phyloP scores from a whole-genome alignment of 2,113 vertebrate genomes.

The Corythornis vintsioides region DNA sequence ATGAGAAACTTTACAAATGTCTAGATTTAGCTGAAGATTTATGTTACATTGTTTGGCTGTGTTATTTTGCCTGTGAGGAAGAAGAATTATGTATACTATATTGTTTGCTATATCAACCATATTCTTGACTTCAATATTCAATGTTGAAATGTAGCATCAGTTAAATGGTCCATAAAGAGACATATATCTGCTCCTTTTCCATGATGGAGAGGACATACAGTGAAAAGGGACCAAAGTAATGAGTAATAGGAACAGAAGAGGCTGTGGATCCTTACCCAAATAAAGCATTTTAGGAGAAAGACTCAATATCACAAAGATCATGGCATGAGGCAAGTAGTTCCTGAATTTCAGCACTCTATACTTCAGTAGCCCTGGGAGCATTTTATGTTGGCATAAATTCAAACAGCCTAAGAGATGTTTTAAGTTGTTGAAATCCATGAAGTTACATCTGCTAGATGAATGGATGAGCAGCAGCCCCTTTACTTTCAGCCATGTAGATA shows the following conservation, averaged over 20 bases:
- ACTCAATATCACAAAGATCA: not conserved
- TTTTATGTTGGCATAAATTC: not conserved
- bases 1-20: not conserved
- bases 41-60: not conserved
- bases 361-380: not conserved
- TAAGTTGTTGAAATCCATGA: not conserved
- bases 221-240: not conserved
- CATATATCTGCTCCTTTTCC: not conserved
- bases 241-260: not conserved
- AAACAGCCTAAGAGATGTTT: not conserved
- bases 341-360: not conserved
- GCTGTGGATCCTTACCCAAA: not conserved
- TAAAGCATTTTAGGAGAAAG: not conserved
- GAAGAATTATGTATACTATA: not conserved
- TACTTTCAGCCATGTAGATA: not conserved
- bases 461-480: not conserved
- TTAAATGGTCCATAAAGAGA: not conserved
- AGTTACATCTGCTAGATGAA: not conserved
- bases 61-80: not conserved
- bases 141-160: not conserved
- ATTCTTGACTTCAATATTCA: not conserved
- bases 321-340: not conserved
- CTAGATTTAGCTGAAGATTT: not conserved
- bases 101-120: constrained; percentile 18
- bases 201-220: not conserved